phyloP scores from a whole-genome alignment of 2,888 invertebrate species.

The Tethea ocularis region DNA sequence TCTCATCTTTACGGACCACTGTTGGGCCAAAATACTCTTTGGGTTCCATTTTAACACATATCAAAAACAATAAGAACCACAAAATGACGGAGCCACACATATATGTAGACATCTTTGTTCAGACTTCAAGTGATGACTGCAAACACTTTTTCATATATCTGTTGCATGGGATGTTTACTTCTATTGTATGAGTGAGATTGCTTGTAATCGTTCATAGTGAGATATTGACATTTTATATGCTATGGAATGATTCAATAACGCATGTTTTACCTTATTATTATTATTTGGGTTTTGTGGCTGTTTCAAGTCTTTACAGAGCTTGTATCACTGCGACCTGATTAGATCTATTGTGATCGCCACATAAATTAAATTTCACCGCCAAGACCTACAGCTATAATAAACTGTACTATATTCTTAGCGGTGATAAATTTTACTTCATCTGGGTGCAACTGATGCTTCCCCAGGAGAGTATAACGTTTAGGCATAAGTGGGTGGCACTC shows the following conservation, averaged over 20 bases:
- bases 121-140: not conserved
- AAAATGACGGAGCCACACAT: not conserved
- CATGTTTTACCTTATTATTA: too few relatives aligned
- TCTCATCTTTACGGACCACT: conserved; percentile 36
- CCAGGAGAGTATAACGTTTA: too few relatives aligned
- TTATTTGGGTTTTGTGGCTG: too few relatives aligned
- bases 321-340: too few relatives aligned
- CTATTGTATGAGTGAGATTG: not conserved
- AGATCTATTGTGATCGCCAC: too few relatives aligned
- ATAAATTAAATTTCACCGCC: too few relatives aligned
- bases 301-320: too few relatives aligned
- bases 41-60: not conserved
- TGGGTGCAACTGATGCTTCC: too few relatives aligned
- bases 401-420: too few relatives aligned
- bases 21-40: conserved; percentile 27
- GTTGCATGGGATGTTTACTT: conserved; percentile 7
- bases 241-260: not conserved
- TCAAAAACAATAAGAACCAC: not conserved
- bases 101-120: not conserved
- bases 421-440: too few relatives aligned
- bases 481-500: too few relatives aligned
- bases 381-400: too few relatives aligned
- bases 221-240: not conserved
- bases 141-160: not conserved
- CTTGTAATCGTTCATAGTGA: not conserved